A percentile compares a stretch with the other conserved stretches of the same genome.
phyloP scores from a whole-genome alignment of 2,888 invertebrate species.

The Chrysolina oricalcia region DNA sequence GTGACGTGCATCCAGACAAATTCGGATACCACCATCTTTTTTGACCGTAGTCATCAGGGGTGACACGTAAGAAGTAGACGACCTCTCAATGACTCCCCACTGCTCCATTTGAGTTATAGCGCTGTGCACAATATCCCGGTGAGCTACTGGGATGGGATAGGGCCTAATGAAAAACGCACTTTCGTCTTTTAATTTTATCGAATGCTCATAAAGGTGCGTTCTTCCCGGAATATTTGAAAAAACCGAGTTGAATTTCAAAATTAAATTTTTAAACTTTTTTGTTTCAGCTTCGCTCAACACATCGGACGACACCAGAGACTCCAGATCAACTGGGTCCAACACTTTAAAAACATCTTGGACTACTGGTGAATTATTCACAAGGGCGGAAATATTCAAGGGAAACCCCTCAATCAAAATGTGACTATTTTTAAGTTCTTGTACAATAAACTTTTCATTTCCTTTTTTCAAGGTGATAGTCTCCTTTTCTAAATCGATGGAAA shows the following conservation, averaged over 20 bases:
- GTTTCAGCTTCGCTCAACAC: background rate
- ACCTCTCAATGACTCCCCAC: slow-evolving; percentile 1
- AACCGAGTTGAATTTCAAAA: background rate
- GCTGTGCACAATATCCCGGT: background rate
- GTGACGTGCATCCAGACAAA: background rate
- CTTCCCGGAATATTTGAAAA: too few relatives aligned
- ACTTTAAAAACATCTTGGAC: background rate
- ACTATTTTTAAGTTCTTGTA: background rate
- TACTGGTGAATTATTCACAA: background rate
- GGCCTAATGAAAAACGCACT: too few relatives aligned
- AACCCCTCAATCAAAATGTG: background rate
- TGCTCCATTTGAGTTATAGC: background rate
- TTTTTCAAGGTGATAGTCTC: background rate
- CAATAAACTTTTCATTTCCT: background rate
- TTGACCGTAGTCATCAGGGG: slow-evolving; percentile 4
- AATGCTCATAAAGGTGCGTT: too few relatives aligned
- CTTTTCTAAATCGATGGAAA: background rate
- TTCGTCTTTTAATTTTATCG: too few relatives aligned
- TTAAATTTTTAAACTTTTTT: background rate
- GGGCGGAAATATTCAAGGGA: background rate
- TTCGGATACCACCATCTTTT: background rate
- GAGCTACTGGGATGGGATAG: too few relatives aligned
- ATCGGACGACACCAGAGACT: slow-evolving; percentile 3
- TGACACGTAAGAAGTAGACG: background rate
- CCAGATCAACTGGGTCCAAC: background rate